Base-by-base conservation (phyloP, 2,113 vertebrate genomes). In the Clinocottus analis region DNA sequence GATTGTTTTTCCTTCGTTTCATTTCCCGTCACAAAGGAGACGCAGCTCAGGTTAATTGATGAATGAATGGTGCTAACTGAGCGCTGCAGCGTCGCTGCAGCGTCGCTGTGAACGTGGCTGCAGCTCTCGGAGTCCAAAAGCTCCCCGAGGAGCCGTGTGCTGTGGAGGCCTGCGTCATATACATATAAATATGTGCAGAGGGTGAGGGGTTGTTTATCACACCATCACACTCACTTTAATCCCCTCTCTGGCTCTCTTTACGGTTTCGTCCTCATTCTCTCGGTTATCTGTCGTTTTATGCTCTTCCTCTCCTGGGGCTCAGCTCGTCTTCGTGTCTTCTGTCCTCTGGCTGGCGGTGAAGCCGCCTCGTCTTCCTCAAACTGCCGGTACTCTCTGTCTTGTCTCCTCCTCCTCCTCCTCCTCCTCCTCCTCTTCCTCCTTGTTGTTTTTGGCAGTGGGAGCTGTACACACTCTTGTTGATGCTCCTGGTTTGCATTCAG, bases 401-500 rank as follows among this genome's bases (percentile, higher is more conserved):
- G 39, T 79, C 75, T 35, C 80, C 45, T n/a, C 60, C 41, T 31
- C 75, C 31, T 41, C 41, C 47, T 81, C 91, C 87, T 89, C 72
- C 55, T 71, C 53, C 56, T 41, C 66, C 43, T 51, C 47, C 47
- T 27, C 60, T 63, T 43, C 75, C 60, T 41, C 43, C 45, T 61
- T 37, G 16, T 72, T 67, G 77, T 87, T 84, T 85, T 81, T 80
- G 59, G 82, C 80, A 81, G 75, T 51, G 73, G 75, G 61, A 61
- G 69, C 53, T 75, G 72, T 79, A 83, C 85, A 87, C 59, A 47
- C 77, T 85, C 66, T 75, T 88, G 80, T 88, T 90, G 86, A 91
- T 87, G 81, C 73, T 83, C 73, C 6, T 62, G 74, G 90, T 94
- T 91, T 81, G 67, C 83, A 89, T 92, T 89, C 91, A 63, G 11